Percentiles rank a stretch among this genome's conserved stretches.
Evolutionary conservation across 2,797 vertebrate species (phyloP).

Genomic region (Pseudomugil gertrudae): DNA sequence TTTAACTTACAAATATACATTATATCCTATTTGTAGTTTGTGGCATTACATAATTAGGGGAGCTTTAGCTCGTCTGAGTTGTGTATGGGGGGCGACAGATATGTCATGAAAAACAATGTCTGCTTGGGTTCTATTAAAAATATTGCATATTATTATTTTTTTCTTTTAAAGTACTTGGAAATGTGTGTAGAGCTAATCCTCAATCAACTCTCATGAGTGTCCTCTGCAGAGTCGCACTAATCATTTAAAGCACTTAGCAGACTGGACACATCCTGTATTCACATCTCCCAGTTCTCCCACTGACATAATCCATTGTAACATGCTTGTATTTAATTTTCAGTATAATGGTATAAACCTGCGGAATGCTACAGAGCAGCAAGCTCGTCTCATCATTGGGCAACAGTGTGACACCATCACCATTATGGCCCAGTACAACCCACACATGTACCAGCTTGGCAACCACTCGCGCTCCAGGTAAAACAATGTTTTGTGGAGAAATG

Average conservation of each 20-base stretch:
- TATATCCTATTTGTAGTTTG: not conserved
- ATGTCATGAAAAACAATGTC: not conserved
- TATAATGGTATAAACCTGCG: slow-evolving; percentile 98
- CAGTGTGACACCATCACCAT: slow-evolving; percentile 98
- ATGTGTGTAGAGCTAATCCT: slow-evolving; percentile 13
- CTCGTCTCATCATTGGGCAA: slow-evolving; percentile 96
- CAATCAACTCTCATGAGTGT: not conserved
- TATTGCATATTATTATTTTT: not conserved
- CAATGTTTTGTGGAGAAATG: not conserved
- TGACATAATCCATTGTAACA: slow-evolving; percentile 1
- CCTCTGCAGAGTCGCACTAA: slow-evolving; percentile 8
- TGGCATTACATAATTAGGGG: not conserved
- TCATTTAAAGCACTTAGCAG: slow-evolving; percentile 28
- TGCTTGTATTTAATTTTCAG: slow-evolving; percentile 66
- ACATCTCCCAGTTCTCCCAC: not conserved
- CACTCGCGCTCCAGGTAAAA: slow-evolving; percentile 95
- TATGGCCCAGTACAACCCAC: slow-evolving; percentile 98
- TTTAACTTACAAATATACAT: too few relatives aligned
- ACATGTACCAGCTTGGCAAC: slow-evolving; percentile 96
- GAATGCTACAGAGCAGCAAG: slow-evolving; percentile 97
- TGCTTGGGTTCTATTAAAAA: not conserved
- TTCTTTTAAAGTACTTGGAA: slow-evolving; percentile 6
- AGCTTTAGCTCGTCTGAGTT: not conserved
- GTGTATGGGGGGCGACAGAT: not conserved
- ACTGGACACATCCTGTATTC: slow-evolving; percentile 8